Evolutionary conservation across 1,140 invertebrate species (phyloP).

Genomic region (Patella vulgata): DNA sequence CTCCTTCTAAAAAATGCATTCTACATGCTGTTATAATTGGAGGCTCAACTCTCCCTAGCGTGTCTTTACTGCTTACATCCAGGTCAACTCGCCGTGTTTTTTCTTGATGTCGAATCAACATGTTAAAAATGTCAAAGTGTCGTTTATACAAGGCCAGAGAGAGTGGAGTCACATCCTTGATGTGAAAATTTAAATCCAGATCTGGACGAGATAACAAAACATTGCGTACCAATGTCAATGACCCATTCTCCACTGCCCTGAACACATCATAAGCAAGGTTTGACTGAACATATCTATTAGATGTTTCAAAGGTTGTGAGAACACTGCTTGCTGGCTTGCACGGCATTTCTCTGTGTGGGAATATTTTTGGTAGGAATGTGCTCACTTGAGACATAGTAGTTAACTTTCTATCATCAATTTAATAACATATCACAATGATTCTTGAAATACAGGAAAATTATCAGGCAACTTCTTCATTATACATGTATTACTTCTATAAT

Average conservation of each 20-base stretch:
- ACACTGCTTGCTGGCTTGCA: too few relatives aligned
- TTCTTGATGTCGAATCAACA: constrained; percentile 56
- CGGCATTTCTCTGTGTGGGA: too few relatives aligned
- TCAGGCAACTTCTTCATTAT: too few relatives aligned
- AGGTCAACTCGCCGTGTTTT: constrained; percentile 50
- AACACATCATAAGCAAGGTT: constrained; percentile 56
- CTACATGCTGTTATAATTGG: constrained; percentile 60
- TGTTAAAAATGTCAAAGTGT: constrained; percentile 54
- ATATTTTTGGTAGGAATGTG: too few relatives aligned
- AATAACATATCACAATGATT: too few relatives aligned
- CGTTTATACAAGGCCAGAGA: constrained; percentile 57
- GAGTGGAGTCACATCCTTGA: constrained; percentile 56
- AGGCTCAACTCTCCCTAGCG: constrained; percentile 56
- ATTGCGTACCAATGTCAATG: constrained; percentile 42
- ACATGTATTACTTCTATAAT: too few relatives aligned
- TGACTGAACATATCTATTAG: constrained; percentile 55
- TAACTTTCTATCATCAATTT: too few relatives aligned
- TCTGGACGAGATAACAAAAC: constrained; percentile 56
- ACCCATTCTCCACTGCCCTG: constrained; percentile 45
- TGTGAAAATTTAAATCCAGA: constrained; percentile 58
- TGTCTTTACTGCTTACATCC: constrained; percentile 59
- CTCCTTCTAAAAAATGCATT: constrained; percentile 57
- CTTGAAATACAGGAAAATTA: too few relatives aligned
- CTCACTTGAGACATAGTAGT: too few relatives aligned
- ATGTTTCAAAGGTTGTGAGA: constrained; percentile 52